A percentile compares a stretch with the other conserved stretches of the same genome.
phyloP scores from a whole-genome alignment of 2,113 vertebrate species.

The Argyrosomus japonicus region DNA sequence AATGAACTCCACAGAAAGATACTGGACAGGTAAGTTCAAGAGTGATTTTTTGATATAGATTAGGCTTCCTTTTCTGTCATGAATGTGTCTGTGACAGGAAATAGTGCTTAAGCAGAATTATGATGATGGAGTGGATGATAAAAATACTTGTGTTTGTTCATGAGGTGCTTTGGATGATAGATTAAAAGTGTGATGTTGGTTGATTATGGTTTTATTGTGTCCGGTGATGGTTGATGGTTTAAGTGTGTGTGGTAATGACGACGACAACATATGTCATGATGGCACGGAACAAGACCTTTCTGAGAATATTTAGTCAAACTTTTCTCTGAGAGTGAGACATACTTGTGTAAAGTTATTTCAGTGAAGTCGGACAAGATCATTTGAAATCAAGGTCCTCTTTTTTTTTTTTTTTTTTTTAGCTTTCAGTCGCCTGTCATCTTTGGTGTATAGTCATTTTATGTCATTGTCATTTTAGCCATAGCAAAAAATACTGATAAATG shows the following conservation, averaged over 20 bases:
- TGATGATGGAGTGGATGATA: no score
- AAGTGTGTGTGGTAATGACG: background rate
- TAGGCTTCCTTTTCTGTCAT: background rate
- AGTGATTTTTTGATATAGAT: background rate
- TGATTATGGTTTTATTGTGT: no score
- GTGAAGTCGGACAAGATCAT: background rate
- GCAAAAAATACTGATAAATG: no score
- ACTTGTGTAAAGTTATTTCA: background rate
- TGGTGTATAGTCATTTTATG: no score
- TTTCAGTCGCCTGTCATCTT: no score
- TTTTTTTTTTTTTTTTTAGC: background rate
- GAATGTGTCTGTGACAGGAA: constrained; percentile 7
- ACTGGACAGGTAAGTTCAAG: constrained; percentile 13
- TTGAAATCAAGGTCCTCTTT: no score
- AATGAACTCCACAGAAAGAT: background rate
- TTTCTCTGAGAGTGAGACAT: background rate
- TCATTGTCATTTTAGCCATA: background rate
- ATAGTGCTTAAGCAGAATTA: background rate
- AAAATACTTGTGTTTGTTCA: no score
- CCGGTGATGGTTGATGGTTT: no score
- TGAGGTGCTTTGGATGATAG: no score
- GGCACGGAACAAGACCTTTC: background rate
- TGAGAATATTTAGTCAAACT: background rate
- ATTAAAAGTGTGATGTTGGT: no score
- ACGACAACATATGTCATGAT: background rate